Evolutionary conservation across 2,113 vertebrate genomes (phyloP).

Genomic region (Gallinago undulata): DNA sequence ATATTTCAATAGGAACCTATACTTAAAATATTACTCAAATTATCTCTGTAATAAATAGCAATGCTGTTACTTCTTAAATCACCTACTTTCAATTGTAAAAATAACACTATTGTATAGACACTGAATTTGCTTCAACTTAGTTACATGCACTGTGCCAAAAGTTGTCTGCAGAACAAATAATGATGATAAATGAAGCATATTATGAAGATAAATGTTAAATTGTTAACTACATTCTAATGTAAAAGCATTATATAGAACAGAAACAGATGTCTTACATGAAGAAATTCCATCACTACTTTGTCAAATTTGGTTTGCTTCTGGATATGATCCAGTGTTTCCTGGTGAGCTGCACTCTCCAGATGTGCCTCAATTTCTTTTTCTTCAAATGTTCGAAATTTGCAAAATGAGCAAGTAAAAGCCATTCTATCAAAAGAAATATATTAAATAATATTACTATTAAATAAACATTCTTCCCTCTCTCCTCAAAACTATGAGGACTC

Average conservation of each 20-base stretch:
- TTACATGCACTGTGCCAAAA: background rate
- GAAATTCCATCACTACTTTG: conserved; percentile 86
- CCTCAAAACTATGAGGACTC: background rate
- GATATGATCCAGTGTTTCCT: conserved; percentile 85
- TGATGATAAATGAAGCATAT: rapidly evolving
- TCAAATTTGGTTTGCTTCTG: conserved; percentile 88
- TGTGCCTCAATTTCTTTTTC: conserved; percentile 87
- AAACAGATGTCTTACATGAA: conserved; percentile 78
- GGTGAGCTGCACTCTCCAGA: conserved; percentile 83
- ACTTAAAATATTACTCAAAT: background rate
- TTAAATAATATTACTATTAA: background rate
- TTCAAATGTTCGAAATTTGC: conserved; percentile 88
- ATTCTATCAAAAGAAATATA: conserved; percentile 68
- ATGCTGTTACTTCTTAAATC: background rate
- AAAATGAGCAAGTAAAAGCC: conserved; percentile 88
- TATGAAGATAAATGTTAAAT: background rate
- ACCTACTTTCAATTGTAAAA: background rate
- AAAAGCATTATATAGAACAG: background rate
- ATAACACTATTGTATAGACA: background rate
- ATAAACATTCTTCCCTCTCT: background rate
- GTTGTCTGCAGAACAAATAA: background rate
- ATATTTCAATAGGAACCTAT: background rate
- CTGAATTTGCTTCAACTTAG: background rate
- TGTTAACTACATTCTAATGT: background rate
- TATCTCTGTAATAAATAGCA: background rate